Evolutionary conservation across 2,888 invertebrate species (phyloP), one percentile per base, ranked within the genome.

Genomic region (Pristionchus maxplancki): DNA sequence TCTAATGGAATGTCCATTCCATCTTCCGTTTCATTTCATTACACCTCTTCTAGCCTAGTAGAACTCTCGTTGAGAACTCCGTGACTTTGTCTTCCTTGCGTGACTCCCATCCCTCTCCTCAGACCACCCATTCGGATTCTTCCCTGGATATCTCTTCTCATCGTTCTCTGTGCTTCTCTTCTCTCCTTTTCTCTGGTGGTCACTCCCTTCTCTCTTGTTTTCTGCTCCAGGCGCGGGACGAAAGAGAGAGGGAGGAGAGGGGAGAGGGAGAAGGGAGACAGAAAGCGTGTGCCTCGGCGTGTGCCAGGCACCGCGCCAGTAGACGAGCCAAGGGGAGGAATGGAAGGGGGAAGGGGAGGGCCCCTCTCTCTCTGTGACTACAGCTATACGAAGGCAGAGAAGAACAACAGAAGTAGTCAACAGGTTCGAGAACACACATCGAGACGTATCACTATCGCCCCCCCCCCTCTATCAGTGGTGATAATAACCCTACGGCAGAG

Each of bases 251-350:
- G 24, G 31, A 64, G 74, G 20, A 40, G 37, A 74, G 74, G 11
- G 74, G 44, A 28, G 78, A 78, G 48, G 28, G 78, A 9, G 11
- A 13, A 34, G 58, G n/a, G 58, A n/a, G 58, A n/a, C 58, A 58
- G 78, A 78, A 74, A 78, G 78, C 78, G 78, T 78, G 78, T 28
- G 78, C 71, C 78, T 44, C 78, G 78, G 40, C 78, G 78, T 78
- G 78, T 82, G 82, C 82, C 82, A 44, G 82, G 53, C 82, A 82
- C 82, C 53, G 28, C 82, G 53, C 31, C 82, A 82, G 53, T 50
- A 82, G 82, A 53, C 34, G 50, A 53, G 82, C 53, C 34, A 53
- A 17, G n/a, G 28, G 28, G 37, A 15, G 13, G 81, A 37, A 34
- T 31, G 53, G 82, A 82, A 50, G 44, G 82, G 53, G 53, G 28